phyloP scores from a whole-genome alignment of 2,113 vertebrate species.

The Tinamus guttatus region DNA sequence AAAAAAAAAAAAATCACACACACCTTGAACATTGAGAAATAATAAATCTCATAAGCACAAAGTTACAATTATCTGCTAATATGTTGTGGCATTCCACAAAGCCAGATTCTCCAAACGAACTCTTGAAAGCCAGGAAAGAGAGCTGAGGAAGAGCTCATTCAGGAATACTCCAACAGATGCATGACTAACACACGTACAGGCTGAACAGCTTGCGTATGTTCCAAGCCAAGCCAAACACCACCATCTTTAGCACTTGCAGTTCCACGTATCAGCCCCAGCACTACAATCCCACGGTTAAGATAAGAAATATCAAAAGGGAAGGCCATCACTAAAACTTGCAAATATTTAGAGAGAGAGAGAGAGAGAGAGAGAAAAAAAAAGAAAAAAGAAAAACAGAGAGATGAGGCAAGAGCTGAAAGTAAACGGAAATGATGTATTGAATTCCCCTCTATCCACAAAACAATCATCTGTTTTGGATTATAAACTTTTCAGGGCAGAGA shows the following conservation, averaged over 20 bases:
- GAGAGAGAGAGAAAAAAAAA: not conserved
- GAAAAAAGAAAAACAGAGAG: not conserved
- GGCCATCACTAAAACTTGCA: not conserved
- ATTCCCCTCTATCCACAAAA: not conserved
- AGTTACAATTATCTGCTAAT: not conserved
- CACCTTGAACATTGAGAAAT: not conserved
- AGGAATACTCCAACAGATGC: not conserved
- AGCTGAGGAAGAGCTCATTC: not conserved
- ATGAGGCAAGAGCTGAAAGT: not conserved
- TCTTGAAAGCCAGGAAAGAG: not conserved
- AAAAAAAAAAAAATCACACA: not conserved
- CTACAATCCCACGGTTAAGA: not conserved
- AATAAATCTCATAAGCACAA: not conserved
- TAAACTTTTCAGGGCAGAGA: not conserved
- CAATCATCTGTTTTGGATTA: conserved; percentile 16
- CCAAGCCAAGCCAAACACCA: too few relatives aligned
- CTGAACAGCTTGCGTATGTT: not conserved
- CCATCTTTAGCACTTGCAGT: fast-evolving
- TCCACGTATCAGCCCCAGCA: not conserved
- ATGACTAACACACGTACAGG: not conserved
- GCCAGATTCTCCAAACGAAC: not conserved
- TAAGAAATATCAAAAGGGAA: not conserved
- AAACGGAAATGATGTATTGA: not conserved
- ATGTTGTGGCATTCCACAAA: not conserved
- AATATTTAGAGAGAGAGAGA: not conserved